Base-by-base conservation (phyloP, 2,797 vertebrate species). In the Glossophaga mutica region DNA sequence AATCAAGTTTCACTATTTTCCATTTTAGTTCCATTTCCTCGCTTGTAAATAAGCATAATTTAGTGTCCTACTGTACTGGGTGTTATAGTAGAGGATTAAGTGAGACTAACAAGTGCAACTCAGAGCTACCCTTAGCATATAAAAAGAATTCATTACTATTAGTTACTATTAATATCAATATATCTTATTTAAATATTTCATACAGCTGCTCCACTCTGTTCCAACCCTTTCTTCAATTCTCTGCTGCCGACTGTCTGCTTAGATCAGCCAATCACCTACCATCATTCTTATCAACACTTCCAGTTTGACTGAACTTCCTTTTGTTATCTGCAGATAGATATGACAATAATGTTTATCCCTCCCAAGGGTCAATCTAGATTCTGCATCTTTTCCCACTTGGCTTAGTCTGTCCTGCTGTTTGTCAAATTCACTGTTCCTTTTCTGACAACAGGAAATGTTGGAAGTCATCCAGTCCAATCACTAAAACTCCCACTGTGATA, bases 381-480 rank as follows among this genome's bases (percentile, higher is more conserved):
- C 81, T 92, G 46, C 67, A 70, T 84, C 46, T 87, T 96, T 91
- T 42, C 81, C 85, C 55, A 44, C 67, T 94, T 88, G 81, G 9
- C 77, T 96, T 90, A 65, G 37, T 90, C 74, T 84, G 79, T 90
- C 88, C 96, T 86, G 94, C 94, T 97, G 90, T 96, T 97, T 96
- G 84, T 95, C 46, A 95, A 70, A 95, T 96, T 92, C 65, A 39
- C 57, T 96, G 9, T 95, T 96, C 62, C 86, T 62, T 94, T 84
- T 94, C 85, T 93, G 96, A 96, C 86, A 83, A 87, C 88, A 89
- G 94, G 96, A 65, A 87, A 87, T 65, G 88, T 94, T 84, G 37
- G 95, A 92, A 95, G 88, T 55, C 92, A 81, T 95, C 78, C 50
- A 91, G 29, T 94, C 48, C 86, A 93, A 81, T 91, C 81, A 88